phyloP scores from a whole-genome alignment of 92 coral and sea anemone species.

The Porites rus region DNA sequence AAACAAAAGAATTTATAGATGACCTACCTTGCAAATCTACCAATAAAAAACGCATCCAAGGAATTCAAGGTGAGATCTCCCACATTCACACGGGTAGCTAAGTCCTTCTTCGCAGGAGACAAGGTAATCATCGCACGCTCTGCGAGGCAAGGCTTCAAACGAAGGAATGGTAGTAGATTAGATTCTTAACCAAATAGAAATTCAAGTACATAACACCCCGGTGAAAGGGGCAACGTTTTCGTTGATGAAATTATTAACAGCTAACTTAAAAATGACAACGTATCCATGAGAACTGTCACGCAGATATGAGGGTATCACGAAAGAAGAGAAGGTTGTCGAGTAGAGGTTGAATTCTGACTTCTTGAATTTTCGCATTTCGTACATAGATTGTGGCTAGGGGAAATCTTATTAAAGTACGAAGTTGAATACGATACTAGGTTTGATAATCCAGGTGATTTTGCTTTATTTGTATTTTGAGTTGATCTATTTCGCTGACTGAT shows the following conservation, averaged over 20 bases:
- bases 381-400: background rate
- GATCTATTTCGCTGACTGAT: background rate
- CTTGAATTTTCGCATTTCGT: background rate
- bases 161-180: slow-evolving; percentile 37
- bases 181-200: slow-evolving; percentile 21
- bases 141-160: slow-evolving; percentile 40
- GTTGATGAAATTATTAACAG: slow-evolving; percentile 26
- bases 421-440: background rate
- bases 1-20: background rate
- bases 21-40: slow-evolving; percentile 32
- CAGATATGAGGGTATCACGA: background rate
- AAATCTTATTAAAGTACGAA: background rate
- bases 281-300: slow-evolving; percentile 36
- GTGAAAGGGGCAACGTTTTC: slow-evolving; percentile 17
- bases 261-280: slow-evolving; percentile 12
- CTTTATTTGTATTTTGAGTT: background rate
- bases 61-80: slow-evolving; percentile 9
- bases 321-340: background rate
- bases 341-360: background rate
- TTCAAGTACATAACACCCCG: slow-evolving; percentile 38
- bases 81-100: slow-evolving; percentile 20
- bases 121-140: slow-evolving; percentile 51
- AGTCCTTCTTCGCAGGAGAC: slow-evolving; percentile 20
- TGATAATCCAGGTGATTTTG: background rate
- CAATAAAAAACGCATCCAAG: slow-evolving; percentile 3